Conservation (phyloP, 2,113 vertebrate genomes). For the Paramormyrops kingsleyae region DNA sequence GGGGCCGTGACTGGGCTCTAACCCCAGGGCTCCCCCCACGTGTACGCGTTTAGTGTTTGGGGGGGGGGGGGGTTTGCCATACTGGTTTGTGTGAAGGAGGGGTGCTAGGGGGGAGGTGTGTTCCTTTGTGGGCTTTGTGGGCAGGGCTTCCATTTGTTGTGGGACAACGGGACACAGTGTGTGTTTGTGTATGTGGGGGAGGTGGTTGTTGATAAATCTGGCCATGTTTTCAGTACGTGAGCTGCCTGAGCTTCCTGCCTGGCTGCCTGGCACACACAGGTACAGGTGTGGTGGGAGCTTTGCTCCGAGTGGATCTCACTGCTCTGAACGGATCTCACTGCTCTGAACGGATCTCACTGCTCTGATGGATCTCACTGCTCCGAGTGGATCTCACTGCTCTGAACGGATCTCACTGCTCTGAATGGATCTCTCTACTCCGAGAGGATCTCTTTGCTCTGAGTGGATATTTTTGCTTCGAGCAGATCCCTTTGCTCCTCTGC, state of each 20-base stretch:
- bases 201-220: neutral
- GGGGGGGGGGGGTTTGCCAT: neutral
- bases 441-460: neutral
- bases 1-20: neutral
- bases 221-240: neutral
- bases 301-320: neutral
- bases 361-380: neutral
- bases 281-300: neutral
- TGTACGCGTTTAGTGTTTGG: neutral
- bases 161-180: neutral
- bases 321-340: neutral
- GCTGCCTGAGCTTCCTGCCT: neutral
- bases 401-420: neutral
- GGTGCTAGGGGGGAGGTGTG: neutral
- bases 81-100: neutral
- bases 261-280: slow-evolving; percentile 1
- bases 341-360: no score
- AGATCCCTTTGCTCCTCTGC: neutral
- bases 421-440: neutral
- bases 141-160: neutral
- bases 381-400: neutral
- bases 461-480: neutral
- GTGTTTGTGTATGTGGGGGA: neutral
- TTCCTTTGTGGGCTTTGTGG: neutral
- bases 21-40: neutral